A percentile compares a stretch with the other conserved stretches of the same genome.
Conservation (phyloP, 2,888 invertebrate genomes). For the Cistogaster globosa region DNA sequence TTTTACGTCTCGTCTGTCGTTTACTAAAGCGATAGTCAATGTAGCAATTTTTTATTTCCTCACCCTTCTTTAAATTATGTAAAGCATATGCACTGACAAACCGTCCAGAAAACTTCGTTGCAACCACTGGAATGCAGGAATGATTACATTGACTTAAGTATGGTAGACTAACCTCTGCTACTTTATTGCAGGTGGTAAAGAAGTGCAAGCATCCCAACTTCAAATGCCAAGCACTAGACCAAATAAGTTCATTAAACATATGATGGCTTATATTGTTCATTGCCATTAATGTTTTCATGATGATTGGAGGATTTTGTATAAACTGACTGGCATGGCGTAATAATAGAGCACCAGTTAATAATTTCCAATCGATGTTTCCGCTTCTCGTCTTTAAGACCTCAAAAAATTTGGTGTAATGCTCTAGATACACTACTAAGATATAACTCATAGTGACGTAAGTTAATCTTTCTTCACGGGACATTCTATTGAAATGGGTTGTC, state of each 20-base stretch:
- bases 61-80: constrained; percentile 86
- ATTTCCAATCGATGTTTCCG: constrained; percentile 81
- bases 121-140: constrained; percentile 93
- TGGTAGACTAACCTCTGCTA: constrained; percentile 93
- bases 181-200: constrained; percentile 81
- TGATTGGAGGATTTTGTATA: constrained; percentile 89
- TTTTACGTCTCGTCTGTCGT: no score
- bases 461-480: constrained; percentile 86
- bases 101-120: constrained; percentile 89
- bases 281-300: constrained; percentile 79
- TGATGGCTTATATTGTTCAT: constrained; percentile 61
- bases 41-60: constrained; percentile 92
- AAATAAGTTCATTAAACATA: constrained; percentile 74
- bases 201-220: constrained; percentile 75
- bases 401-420: constrained; percentile 87
- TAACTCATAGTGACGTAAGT: constrained; percentile 84
- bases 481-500: constrained; percentile 88
- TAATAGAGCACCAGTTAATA: constrained; percentile 85
- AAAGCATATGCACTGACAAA: constrained; percentile 88
- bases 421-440: constrained; percentile 86
- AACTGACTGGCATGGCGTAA: constrained; percentile 91
- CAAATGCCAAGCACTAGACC: constrained; percentile 76
- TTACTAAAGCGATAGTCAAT: no score
- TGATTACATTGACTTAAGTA: constrained; percentile 96
- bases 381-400: constrained; percentile 81